These are phyloP conservation scores for Mormyrus proboscirostris DNA, from an alignment of 2,797 vertebrate genomes.

Conservation along the genomic window DNA sequence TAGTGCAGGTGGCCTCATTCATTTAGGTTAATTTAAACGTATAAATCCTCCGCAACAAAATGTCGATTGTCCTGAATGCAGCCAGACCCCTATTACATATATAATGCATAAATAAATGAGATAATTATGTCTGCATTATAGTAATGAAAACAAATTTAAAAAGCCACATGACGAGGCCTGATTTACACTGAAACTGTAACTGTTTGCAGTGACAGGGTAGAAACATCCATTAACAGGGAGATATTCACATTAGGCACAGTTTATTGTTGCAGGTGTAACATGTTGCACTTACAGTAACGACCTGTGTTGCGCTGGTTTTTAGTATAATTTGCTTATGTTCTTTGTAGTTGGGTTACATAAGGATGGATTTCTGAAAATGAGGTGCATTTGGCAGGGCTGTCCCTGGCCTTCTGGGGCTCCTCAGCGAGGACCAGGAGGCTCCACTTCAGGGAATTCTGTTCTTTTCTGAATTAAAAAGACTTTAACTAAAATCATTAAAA, in stretches of 20 bases:
- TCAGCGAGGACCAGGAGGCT: not conserved
- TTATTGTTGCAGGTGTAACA: not conserved
- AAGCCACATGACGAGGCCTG: not conserved
- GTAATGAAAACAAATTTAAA: slow-evolving; percentile 20
- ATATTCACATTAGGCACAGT: not conserved
- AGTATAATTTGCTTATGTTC: not conserved
- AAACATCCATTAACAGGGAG: not conserved
- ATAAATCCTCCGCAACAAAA: not conserved
- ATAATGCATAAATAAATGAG: slow-evolving; percentile 20
- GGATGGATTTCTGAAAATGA: not conserved
- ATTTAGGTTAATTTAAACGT: not conserved
- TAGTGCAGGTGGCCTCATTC: not conserved
- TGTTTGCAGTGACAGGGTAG: not conserved
- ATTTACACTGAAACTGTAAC: not conserved
- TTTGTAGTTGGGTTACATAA: not conserved
- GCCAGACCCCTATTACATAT: not conserved
- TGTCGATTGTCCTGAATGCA: not conserved
- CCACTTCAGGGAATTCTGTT: not conserved
- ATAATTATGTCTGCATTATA: slow-evolving; percentile 26
- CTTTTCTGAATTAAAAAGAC: not conserved
- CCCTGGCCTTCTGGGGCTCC: not conserved
- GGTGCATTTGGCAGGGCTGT: not conserved
- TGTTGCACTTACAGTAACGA: not conserved
- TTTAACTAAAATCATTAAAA: not conserved
- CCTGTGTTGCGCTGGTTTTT: not conserved